These are phyloP conservation scores for Monoplex corrugatus DNA, from an alignment of 2,888 invertebrate genomes.

Conservation along the genomic window DNA sequence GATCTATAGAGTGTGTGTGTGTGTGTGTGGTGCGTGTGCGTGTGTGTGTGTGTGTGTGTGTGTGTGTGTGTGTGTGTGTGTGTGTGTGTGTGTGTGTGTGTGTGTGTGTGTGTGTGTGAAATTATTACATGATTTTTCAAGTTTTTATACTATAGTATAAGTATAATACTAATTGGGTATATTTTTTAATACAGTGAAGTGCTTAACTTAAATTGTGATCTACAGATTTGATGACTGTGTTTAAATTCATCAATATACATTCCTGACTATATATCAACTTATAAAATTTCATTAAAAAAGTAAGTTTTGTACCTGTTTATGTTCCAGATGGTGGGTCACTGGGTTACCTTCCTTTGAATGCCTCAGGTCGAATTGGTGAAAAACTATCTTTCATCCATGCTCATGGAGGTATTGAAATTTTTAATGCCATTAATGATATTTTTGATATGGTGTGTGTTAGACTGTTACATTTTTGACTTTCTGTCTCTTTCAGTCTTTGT, in stretches of 20 bases:
- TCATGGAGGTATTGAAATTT: constrained; percentile 80
- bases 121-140: neutral
- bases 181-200: too few relatives aligned
- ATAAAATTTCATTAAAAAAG: too few relatives aligned
- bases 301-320: too few relatives aligned
- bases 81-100: neutral
- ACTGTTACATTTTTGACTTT: neutral
- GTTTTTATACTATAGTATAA: too few relatives aligned
- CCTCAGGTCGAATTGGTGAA: constrained; percentile 93
- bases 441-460: neutral
- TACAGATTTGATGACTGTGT: neutral
- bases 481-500: too few relatives aligned
- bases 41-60: too few relatives aligned
- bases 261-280: too few relatives aligned
- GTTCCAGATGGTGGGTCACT: constrained; percentile 88
- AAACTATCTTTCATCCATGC: constrained; percentile 81
- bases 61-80: neutral
- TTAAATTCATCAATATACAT: too few relatives aligned
- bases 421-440: neutral
- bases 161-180: too few relatives aligned
- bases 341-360: constrained; percentile 92
- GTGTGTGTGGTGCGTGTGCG: too few relatives aligned
- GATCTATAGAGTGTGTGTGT: too few relatives aligned
- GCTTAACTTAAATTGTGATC: too few relatives aligned
- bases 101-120: constrained; percentile 17